Percentiles rank a stretch among this genome's conserved stretches.
Evolutionary conservation across 2,797 vertebrate species (phyloP).

Genomic region (Enteromius radiatus): DNA sequence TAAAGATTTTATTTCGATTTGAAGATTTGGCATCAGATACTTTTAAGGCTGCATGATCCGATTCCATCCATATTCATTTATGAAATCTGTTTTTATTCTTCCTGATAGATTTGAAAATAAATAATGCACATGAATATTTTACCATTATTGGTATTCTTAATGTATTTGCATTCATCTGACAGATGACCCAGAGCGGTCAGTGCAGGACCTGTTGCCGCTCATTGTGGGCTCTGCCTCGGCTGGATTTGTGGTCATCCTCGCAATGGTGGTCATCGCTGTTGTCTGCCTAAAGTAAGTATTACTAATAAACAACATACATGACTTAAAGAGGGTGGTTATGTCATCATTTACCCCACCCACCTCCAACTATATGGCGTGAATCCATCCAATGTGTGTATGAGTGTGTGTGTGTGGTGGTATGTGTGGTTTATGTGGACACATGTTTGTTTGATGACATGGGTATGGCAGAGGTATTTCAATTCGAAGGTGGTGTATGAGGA

Average conservation of each 20-base stretch:
- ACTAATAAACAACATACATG: neutral
- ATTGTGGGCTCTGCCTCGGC: constrained; percentile 93
- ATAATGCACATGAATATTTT: neutral
- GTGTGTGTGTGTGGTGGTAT: too few species aligned
- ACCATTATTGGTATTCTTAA: neutral
- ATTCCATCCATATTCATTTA: neutral
- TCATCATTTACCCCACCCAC: neutral
- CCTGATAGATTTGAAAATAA: neutral
- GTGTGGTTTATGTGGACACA: too few species aligned
- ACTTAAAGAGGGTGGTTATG: too few species aligned
- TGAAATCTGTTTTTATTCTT: neutral
- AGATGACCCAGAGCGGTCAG: constrained; percentile 91
- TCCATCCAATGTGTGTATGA: too few species aligned
- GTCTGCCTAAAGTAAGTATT: constrained; percentile 94
- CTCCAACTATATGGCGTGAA: neutral
- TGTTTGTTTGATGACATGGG: too few species aligned
- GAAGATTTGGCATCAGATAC: neutral
- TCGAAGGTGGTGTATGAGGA: too few species aligned
- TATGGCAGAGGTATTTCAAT: too few species aligned
- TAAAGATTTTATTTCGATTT: neutral
- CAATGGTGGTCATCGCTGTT: constrained; percentile 91
- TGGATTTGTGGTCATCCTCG: constrained; percentile 91
- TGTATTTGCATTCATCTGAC: neutral
- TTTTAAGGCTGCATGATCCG: neutral
- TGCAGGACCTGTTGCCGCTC: constrained; percentile 94